Percentiles rank a stretch among this genome's conserved stretches.
phyloP scores from a whole-genome alignment of 2,888 invertebrate species.

The Caenorhabditis imperialis region DNA sequence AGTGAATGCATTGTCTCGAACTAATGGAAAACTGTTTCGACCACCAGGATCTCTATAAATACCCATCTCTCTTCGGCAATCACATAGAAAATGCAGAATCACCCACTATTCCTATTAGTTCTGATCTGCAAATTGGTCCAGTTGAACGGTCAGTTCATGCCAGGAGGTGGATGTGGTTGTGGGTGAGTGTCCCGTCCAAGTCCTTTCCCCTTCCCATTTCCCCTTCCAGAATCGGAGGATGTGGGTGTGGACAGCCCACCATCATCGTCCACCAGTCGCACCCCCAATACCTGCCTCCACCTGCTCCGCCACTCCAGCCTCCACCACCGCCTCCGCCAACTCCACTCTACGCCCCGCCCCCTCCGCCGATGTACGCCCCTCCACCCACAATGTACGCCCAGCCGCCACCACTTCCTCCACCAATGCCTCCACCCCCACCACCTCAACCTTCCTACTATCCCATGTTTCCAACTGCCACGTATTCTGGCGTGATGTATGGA shows the following conservation, averaged over 20 bases:
- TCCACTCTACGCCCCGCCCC: conserved; percentile 30
- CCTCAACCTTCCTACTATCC: conserved; percentile 10
- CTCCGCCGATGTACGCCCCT: conserved; percentile 15
- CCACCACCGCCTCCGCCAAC: conserved; percentile 12
- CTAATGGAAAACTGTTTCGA: too few species aligned
- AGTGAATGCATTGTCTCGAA: too few species aligned
- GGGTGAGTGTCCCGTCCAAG: conserved; percentile 9
- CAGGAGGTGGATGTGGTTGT: conserved; percentile 28
- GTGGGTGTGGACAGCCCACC: conserved; percentile 52
- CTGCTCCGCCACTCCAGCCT: conserved; percentile 7
- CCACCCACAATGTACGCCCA: conserved; percentile 9
- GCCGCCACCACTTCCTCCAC: conserved; percentile 11
- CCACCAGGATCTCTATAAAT: too few species aligned
- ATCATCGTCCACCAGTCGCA: conserved; percentile 44
- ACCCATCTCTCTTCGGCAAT: too few species aligned
- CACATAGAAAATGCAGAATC: too few species aligned
- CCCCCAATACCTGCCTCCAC: conserved; percentile 26
- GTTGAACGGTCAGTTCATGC: conserved; percentile 2
- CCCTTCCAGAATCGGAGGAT: conserved; percentile 39
- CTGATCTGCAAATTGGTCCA: too few species aligned
- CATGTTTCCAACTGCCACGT: conserved; percentile 12
- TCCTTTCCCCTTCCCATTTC: not conserved
- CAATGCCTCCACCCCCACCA: conserved; percentile 6
- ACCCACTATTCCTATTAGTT: too few species aligned
- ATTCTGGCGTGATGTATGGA: conserved; percentile 26